These are phyloP conservation scores for Acromyrmex heyeri DNA, from an alignment of 1,140 invertebrate species.

Conservation along the genomic window DNA sequence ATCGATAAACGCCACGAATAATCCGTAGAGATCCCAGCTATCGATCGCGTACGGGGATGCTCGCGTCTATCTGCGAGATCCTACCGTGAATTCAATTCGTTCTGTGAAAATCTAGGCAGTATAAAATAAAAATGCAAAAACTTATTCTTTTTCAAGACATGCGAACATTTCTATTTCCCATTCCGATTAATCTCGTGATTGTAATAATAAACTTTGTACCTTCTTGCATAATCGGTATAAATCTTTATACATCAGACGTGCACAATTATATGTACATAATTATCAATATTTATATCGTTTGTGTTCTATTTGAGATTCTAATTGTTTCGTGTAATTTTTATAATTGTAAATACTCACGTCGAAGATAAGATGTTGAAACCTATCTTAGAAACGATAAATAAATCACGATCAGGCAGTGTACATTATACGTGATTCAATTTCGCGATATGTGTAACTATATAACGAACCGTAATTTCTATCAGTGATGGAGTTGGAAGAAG, in stretches of 20 bases:
- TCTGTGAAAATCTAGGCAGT: background rate
- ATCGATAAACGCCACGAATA: constrained; percentile 35
- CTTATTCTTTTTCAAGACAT: background rate
- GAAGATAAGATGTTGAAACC: constrained; percentile 66
- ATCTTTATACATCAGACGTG: constrained; percentile 1
- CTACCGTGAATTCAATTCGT: constrained; percentile 28
- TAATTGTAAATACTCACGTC: constrained; percentile 81
- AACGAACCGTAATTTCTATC: constrained; percentile 57
- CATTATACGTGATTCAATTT: constrained; percentile 80
- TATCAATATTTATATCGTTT: constrained; percentile 69
- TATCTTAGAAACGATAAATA: constrained; percentile 79
- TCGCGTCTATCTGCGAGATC: background rate
- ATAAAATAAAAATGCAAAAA: background rate
- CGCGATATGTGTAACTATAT: constrained; percentile 75
- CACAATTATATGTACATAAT: constrained; percentile 39
- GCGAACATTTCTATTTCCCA: background rate
- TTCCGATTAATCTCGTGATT: background rate
- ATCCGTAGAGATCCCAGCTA: constrained; percentile 25
- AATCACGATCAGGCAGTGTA: constrained; percentile 77
- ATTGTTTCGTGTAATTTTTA: constrained; percentile 82
- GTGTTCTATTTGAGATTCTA: constrained; percentile 64
- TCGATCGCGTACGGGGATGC: constrained; percentile 46
- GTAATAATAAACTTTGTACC: background rate
- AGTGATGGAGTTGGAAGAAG: constrained; percentile 48
- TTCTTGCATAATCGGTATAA: background rate